Base-by-base conservation (phyloP, 1,140 invertebrate species). In the Dreissena polymorpha region DNA sequence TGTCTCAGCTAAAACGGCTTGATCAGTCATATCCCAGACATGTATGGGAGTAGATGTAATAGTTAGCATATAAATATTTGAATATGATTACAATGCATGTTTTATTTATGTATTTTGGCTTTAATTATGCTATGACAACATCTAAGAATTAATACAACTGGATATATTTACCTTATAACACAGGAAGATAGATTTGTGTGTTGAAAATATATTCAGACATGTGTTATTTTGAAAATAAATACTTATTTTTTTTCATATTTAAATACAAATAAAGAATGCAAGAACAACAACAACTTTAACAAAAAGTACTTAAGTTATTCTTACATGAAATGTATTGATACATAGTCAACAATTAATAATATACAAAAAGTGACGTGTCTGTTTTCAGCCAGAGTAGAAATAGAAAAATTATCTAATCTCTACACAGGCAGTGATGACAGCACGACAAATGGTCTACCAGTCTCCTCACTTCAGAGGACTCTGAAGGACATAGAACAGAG, bases 401-500 rank as follows among this genome's bases (percentile, higher is more conserved):
- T 25, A 3, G 70, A 84, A n/a, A 76, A 84, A 27, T 6, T 49
- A 50, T 16, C 63, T 16, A 16, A 53, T 29, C 49, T n/a, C 50
- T 55, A 51, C 8, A 65, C 51, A 68, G 57, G 71, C 16, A 27
- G 29, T 16, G 76, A 79, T 25, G 70, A 74, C 68, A 63, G 57
- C 5, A 71, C 75, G 23, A 60, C 57, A 60, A 23, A 18, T 60
- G 67, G n/a, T 29, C 70, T 63, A 23, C 75, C 83, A 14, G 73
- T 64, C 14, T 73, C 70, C 21, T 49, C 75, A 16, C 68, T 79
- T 50, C 73, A 85, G 10, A 79, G 69, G 49, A 79, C 67, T 13
- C 67, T 85, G 6, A 68, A 79, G 25, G 65, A 77, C 21, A 79
- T 74, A 57, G 83, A 74, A 51, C 57, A 67, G 18, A 85, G 73